Conservation (phyloP, 1,140 invertebrate genomes). For the Apis cerana region DNA sequence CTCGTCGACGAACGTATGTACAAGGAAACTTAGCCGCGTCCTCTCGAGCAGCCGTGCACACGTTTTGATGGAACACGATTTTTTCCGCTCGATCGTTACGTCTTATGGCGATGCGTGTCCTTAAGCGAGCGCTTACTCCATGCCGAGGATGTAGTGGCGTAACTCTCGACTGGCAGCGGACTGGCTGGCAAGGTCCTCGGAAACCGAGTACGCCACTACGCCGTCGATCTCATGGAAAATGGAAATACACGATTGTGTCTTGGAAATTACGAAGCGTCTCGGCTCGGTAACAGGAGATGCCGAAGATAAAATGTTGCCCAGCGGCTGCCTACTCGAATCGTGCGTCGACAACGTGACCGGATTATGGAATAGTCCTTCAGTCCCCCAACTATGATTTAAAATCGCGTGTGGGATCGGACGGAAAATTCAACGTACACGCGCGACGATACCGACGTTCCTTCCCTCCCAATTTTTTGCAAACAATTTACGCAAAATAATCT, state of each 20-base stretch:
- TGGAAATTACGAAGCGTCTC: slow-evolving; percentile 52
- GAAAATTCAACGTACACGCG: no score
- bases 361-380: slow-evolving; percentile 4
- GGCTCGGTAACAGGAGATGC: slow-evolving; percentile 30
- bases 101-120: slow-evolving; percentile 55
- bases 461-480: neutral
- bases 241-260: slow-evolving; percentile 62
- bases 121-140: slow-evolving; percentile 52
- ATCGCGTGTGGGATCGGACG: no score
- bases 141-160: slow-evolving; percentile 49
- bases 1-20: slow-evolving; percentile 54
- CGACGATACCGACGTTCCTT: neutral
- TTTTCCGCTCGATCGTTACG: slow-evolving; percentile 59
- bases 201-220: slow-evolving; percentile 32
- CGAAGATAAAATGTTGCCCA: slow-evolving; percentile 38
- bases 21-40: slow-evolving; percentile 64
- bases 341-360: slow-evolving; percentile 25
- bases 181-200: slow-evolving; percentile 20
- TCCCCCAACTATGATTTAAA: slow-evolving; percentile 1
- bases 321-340: slow-evolving; percentile 13
- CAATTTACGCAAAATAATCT: no score
- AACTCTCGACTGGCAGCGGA: slow-evolving; percentile 28
- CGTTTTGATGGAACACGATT: slow-evolving; percentile 67
- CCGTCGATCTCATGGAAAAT: slow-evolving; percentile 57
- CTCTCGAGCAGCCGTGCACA: slow-evolving; percentile 18